A percentile compares a stretch with the other conserved stretches of the same genome.
Conservation (phyloP, 2,797 vertebrate genomes). For the Gadopsis bispinosus region DNA sequence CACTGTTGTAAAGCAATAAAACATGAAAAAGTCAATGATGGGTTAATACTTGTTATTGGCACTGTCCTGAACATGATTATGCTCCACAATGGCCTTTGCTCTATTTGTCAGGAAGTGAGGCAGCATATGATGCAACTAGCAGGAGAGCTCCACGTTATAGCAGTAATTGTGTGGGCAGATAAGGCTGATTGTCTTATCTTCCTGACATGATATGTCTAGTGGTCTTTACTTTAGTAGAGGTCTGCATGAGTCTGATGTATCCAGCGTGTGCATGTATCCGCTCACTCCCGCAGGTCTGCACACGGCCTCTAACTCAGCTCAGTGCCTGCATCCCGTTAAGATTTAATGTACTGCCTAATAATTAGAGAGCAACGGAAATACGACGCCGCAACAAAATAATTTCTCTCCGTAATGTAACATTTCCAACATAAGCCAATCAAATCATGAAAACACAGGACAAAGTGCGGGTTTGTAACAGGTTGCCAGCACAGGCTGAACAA, state of each 20-base stretch:
- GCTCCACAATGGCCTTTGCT: constrained; percentile 45
- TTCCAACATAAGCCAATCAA: constrained; percentile 15
- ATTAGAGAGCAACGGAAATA: constrained; percentile 24
- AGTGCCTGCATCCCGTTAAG: constrained; percentile 25
- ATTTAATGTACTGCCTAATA: constrained; percentile 16
- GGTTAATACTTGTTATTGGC: constrained; percentile 2
- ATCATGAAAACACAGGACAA: constrained; percentile 15
- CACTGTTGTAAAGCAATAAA: constrained; percentile 10
- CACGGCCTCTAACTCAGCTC: neutral
- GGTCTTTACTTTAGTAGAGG: neutral
- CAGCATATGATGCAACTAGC: constrained; percentile 24
- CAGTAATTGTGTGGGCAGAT: constrained; percentile 45
- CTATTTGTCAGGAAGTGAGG: constrained; percentile 47
- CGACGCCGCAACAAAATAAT: constrained; percentile 9
- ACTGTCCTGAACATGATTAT: neutral
- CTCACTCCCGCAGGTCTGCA: neutral
- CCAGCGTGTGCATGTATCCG: too few relatives aligned
- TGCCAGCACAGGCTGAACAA: constrained; percentile 14
- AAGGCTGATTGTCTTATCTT: constrained; percentile 49
- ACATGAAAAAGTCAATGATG: neutral
- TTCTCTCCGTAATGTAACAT: constrained; percentile 16
- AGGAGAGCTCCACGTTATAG: constrained; percentile 20
- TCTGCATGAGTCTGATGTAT: neutral
- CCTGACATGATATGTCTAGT: constrained; percentile 2
- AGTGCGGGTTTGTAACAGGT: constrained; percentile 11